Evolutionary conservation across 2,113 vertebrate species (phyloP).

Genomic region (Pitta sordida): DNA sequence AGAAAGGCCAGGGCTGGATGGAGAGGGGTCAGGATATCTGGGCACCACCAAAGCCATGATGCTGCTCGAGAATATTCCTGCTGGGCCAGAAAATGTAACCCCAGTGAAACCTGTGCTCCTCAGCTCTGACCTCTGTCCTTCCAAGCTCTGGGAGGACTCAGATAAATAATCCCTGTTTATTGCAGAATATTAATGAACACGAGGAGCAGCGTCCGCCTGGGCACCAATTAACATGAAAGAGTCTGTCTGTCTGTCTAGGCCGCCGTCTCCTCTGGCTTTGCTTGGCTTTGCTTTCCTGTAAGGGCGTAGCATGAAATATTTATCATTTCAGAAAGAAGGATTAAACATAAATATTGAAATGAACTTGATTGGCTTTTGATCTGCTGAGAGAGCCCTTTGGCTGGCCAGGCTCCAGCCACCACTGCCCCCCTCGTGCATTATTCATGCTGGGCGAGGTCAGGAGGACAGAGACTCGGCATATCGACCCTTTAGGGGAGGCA

Average conservation of each 20-base stretch:
- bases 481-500: not conserved
- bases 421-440: constrained; percentile 6
- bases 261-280: not conserved
- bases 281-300: constrained; percentile 15
- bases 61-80: not conserved
- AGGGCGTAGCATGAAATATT: constrained; percentile 42
- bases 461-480: not conserved
- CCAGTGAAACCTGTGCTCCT: not conserved
- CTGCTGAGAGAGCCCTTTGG: constrained; percentile 28
- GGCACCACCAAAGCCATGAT: not conserved
- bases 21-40: not conserved
- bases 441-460: not conserved
- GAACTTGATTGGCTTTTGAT: constrained; percentile 52
- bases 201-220: not conserved
- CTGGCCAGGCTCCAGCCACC: not conserved
- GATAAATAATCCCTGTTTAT: not conserved
- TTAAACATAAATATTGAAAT: constrained; percentile 66
- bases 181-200: not conserved
- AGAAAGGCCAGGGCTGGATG: not conserved
- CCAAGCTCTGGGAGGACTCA: not conserved
- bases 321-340: constrained; percentile 16
- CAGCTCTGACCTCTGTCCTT: not conserved
- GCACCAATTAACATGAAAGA: not conserved
- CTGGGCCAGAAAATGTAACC: not conserved
- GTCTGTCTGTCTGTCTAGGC: not conserved